phyloP scores from a whole-genome alignment of 1,140 invertebrate genomes.

The Myzus persicae region DNA sequence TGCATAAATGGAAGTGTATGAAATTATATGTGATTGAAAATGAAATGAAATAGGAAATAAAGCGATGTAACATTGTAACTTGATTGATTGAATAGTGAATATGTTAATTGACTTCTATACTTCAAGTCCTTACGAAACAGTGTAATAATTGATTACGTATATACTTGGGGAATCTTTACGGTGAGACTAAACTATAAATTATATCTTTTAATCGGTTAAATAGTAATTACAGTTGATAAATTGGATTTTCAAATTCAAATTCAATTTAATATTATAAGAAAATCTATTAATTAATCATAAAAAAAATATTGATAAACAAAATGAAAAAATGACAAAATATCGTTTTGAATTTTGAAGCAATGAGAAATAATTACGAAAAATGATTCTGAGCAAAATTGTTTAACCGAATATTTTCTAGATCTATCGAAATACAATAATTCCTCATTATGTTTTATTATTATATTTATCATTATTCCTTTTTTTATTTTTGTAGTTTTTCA shows the following conservation, averaged over 20 bases:
- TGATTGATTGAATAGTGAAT: neutral
- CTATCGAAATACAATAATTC: too few species aligned
- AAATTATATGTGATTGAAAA: neutral
- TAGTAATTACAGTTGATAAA: neutral
- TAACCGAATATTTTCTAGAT: too few species aligned
- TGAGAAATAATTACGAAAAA: neutral
- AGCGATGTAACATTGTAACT: neutral
- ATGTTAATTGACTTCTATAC: neutral
- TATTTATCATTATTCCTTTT: too few species aligned
- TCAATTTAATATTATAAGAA: neutral
- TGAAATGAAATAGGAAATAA: neutral
- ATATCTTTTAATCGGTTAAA: neutral
- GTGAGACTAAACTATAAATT: neutral
- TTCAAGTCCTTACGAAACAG: neutral
- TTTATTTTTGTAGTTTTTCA: too few species aligned
- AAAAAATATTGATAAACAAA: neutral
- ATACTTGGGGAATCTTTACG: neutral
- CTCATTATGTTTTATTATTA: too few species aligned
- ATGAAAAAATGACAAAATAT: too few species aligned
- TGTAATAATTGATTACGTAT: neutral
- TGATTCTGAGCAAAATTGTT: neutral
- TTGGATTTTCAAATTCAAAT: neutral
- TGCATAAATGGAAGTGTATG: neutral
- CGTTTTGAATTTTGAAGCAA: neutral
- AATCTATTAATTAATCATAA: neutral